Base-by-base conservation (phyloP, 2,888 invertebrate species). In the Halocaridina rubra region DNA sequence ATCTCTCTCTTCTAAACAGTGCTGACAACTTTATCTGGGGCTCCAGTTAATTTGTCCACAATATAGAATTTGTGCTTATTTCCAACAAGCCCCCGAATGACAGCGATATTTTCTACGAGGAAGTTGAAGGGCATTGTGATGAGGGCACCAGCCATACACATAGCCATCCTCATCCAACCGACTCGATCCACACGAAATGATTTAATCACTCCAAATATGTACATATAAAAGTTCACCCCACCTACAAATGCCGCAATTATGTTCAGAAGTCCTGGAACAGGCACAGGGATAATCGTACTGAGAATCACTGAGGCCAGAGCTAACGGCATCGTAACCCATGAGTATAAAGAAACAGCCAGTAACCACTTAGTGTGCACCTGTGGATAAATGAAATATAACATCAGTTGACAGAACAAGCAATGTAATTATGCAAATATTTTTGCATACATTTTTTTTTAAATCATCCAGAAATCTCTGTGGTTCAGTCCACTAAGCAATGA, bases 21-120 rank as follows among this genome's bases (percentile, higher is more conserved):
- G 46, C 30, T 82, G 33, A 82, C 82, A 64, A 69, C 80, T 71
- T 89, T 89, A 29, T 95, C 92, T 91, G 82, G 77, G 32, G 77
- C 77, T 29, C 97, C 97, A n/a, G 84, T 85, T n/a, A 88, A 67
- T 91, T 98, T 98, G 91, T 97, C 96, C 78, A 98, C 98, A 90
- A 98, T 95, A 91, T 98, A 98, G 92, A 98, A 98, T 91, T 97
- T 96, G 92, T 98, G 96, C 92, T 98, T 98, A 90, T 97, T 96
- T 19, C 97, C 97, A 89, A 97, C 93, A 57, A 98, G 93, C 53
- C 98, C 98, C 96, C 98, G 97, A 88, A 98, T 94, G 46, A 98
- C 97, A 81, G 98, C 98, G 89, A 97, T 93, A 92, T 98, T 98
- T 92, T 98, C 98, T 89, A 98, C 97, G 81, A 97, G 93, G 89